Conservation (phyloP, 2,888 invertebrate species). For the Trissolcus brochymenae region DNA sequence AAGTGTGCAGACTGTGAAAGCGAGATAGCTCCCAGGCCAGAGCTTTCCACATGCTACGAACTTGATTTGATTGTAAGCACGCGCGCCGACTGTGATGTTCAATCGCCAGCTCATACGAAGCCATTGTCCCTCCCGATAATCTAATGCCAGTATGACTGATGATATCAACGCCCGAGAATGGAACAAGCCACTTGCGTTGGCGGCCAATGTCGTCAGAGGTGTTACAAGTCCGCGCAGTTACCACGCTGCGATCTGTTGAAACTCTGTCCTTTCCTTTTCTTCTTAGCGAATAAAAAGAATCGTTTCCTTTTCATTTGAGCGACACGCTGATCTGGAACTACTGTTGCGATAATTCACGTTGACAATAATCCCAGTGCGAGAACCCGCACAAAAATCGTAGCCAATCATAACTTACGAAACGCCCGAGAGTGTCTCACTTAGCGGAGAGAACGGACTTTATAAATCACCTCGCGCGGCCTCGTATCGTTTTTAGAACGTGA, state of each 20-base stretch:
- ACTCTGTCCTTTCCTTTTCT: no score
- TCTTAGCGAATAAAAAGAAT: no score
- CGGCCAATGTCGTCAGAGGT: slow-evolving; percentile 11
- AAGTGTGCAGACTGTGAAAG: slow-evolving; percentile 35
- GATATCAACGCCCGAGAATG: slow-evolving; percentile 1
- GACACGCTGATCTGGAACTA: neutral
- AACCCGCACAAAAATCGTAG: slow-evolving; percentile 14
- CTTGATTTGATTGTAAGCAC: no score
- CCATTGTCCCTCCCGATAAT: slow-evolving; percentile 14
- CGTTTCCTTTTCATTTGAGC: no score
- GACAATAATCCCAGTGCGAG: slow-evolving; percentile 23
- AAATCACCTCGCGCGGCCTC: slow-evolving; percentile 18
- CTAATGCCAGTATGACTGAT: slow-evolving; percentile 25
- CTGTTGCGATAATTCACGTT: slow-evolving; percentile 22
- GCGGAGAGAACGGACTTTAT: slow-evolving; percentile 6
- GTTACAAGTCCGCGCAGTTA: slow-evolving; percentile 62
- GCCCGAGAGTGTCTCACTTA: slow-evolving; percentile 14
- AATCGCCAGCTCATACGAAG: neutral
- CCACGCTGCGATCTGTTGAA: slow-evolving; percentile 72
- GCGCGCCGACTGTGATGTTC: no score
- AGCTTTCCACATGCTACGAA: no score
- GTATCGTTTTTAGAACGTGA: slow-evolving; percentile 10
- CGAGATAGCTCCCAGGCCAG: slow-evolving; percentile 21
- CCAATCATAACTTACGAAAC: slow-evolving; percentile 35
- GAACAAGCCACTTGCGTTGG: neutral